Evolutionary conservation across 2,888 invertebrate genomes (phyloP), one percentile per base, ranked within the genome.

Genomic region (Pediacus dermestoides): DNA sequence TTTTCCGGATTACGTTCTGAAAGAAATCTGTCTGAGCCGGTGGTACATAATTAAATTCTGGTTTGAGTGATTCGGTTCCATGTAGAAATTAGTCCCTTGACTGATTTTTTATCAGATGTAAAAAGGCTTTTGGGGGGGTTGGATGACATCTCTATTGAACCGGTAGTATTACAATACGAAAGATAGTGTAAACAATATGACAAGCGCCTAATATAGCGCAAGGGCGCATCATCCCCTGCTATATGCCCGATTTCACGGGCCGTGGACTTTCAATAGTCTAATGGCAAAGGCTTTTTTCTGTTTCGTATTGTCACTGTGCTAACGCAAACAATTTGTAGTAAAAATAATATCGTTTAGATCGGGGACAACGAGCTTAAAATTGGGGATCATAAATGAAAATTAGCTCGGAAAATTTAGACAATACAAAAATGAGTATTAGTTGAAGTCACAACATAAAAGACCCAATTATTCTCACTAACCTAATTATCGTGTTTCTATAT

Each of bases 151-250:
- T 63, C 57, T 47, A 63, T 63, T 56, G 52, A 42, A 48, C 56
- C 55, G 53, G 57, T 55, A 53, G 54, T 51, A 48, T 55, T 54
- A 62, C 61, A 63, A 63, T 63, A 58, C 56, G 56, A 47, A n/a
- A 59, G 62, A 62, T 58, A 68, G 66, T 68, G 68, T 68, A 69
- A 69, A 69, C 68, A 69, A 67, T 67, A 68, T 68, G 68, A 68
- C 68, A 68, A 64, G 68, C 69, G 61, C 60, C 66, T 69, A 69
- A 69, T 69, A 65, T 64, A 28, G 61, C 58, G 60, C 58, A 60
- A 56, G 58, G 57, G 60, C 55, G 48, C 47, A 38, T 37, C 45
- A 37, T 35, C 50, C 51, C 56, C 56, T n/a, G 28, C 14, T 28
- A 14, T 48, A 52, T 50, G 48, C 43, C 47, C 57, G 58, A 63